A percentile compares a stretch with the other conserved stretches of the same genome.
phyloP scores from a whole-genome alignment of 2,113 vertebrate species.

The Callaeas wilsoni region DNA sequence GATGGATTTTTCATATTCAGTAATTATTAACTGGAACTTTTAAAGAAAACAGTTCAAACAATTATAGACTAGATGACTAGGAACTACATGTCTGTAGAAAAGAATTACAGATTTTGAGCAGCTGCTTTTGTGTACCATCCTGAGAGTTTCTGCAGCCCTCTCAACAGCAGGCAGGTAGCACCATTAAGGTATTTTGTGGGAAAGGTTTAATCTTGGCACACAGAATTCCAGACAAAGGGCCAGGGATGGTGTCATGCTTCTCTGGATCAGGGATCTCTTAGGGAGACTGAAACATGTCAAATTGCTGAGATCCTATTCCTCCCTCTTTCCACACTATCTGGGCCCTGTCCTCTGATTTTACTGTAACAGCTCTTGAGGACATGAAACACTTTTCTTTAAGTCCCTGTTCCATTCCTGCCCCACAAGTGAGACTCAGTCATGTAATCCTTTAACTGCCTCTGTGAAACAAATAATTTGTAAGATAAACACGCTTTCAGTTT shows the following conservation, averaged over 20 bases:
- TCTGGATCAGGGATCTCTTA: background rate
- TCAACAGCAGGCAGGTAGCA: background rate
- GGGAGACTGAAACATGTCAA: fast-evolving
- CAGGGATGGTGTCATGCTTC: fast-evolving
- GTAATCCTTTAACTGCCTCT: background rate
- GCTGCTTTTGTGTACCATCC: background rate
- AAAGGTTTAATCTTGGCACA: background rate
- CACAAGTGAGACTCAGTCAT: background rate
- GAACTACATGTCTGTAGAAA: background rate
- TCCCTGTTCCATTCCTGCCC: background rate
- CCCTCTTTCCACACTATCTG: background rate
- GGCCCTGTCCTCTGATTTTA: background rate
- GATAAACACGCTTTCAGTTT: background rate
- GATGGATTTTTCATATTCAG: background rate
- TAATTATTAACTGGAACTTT: background rate
- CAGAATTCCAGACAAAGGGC: background rate
- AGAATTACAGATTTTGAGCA: background rate
- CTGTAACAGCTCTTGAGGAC: background rate
- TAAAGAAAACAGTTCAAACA: background rate
- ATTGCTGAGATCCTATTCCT: background rate
- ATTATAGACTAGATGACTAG: background rate
- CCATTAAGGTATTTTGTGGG: background rate
- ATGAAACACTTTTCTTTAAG: background rate
- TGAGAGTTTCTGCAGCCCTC: background rate
- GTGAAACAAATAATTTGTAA: background rate